Evolutionary conservation across 2,888 invertebrate genomes (phyloP), one percentile per base, ranked within the genome.

Genomic region (Xestia sexstrigata): DNA sequence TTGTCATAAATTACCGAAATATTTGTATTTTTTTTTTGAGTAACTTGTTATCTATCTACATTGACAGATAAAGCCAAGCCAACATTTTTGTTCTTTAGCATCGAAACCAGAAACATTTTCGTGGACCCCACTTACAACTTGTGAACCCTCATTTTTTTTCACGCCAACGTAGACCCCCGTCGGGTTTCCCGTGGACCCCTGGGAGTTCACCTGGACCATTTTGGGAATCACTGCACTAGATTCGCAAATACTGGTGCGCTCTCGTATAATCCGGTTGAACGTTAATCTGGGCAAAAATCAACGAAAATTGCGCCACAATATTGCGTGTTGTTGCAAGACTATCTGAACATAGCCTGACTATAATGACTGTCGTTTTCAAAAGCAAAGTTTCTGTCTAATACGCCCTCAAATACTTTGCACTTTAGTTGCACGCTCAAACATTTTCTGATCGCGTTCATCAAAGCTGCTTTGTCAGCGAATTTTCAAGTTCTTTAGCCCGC

Each of bases 391-490:
- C 11, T 20, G 15, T 35, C 15, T 20, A 42, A 11, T 8, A 60
- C n/a, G 23, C 13, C 2, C 13, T 26, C 13, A 72, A 58, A 68
- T 49, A 79, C 45, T 71, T 79, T 69, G 8, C 49, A 63, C 11
- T 70, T 75, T 60, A 69, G 47, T 60, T 62, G 60, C 52, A 68
- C 23, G 20, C 67, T 68, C 26, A 30, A 70, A 23, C 15, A 49
- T 60, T 83, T 72, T 58, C 58, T 23, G 67, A 73, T 70, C 47
- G 2, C 15, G 39, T 74, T 84, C 63, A 71, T 81, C 63, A 83
- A 70, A 73, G 47, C 30, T 49, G 45, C 83, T 77, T 30, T 81
- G 84, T 81, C 73, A 81, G 84, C 77, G 9, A 49, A 74, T 70
- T 63, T 60, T 7, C 45, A 35, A 76, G 47, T 63, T 26, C 58